Evolutionary conservation across 2,113 vertebrate species (phyloP).

Genomic region (Antechinus flavipes): DNA sequence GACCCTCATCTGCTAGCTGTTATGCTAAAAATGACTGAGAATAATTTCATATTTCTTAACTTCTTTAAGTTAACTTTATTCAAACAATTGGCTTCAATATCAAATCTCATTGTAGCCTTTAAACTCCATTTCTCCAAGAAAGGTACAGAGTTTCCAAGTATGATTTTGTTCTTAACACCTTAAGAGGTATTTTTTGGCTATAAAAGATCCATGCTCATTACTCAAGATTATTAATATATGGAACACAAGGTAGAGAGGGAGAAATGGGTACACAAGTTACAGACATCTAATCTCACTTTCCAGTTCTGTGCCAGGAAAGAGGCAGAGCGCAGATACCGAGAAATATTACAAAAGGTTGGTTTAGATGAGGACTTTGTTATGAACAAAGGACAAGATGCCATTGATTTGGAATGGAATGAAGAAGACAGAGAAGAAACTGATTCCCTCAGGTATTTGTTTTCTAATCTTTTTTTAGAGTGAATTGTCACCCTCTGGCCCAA

Average conservation of each 20-base stretch:
- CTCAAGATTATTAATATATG: constrained; percentile 33
- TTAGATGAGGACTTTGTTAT: constrained; percentile 92
- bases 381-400: constrained; percentile 82
- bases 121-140: constrained; percentile 17
- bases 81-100: background rate
- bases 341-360: constrained; percentile 87
- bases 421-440: constrained; percentile 43
- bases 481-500: background rate
- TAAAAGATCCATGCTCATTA: constrained; percentile 4
- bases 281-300: background rate
- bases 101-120: constrained; percentile 9
- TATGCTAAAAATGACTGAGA: background rate
- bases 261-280: background rate
- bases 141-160: constrained; percentile 17
- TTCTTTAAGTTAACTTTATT: constrained; percentile 33
- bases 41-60: background rate
- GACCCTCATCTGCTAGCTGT: background rate
- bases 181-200: background rate
- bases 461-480: background rate
- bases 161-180: constrained; percentile 27
- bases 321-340: constrained; percentile 89
- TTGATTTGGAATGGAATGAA: constrained; percentile 57
- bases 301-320: constrained; percentile 88
- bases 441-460: constrained; percentile 75
- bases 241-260: background rate